Evolutionary conservation across 92 coral and sea anemone genomes (phyloP), one percentile per base, ranked within the genome.

Genomic region (Blastomussa wellsi): DNA sequence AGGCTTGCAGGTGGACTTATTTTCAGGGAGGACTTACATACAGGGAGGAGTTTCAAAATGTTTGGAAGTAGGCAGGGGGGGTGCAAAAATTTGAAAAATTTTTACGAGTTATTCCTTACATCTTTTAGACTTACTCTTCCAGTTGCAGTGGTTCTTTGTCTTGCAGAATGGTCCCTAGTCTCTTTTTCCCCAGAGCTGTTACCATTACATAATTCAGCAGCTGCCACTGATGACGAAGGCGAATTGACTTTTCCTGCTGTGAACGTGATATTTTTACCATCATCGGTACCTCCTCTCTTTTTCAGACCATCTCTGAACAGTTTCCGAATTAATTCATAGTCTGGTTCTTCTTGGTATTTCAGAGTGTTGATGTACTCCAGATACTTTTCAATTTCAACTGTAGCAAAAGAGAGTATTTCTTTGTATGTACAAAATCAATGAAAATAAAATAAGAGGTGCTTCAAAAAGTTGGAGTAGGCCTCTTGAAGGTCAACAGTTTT

Each of bases 221-320:
- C 2, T 16, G 72, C 42, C 0, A 2, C 76, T 71, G 78, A 69
- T 48, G 78, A 1, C 4, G 51, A 47, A 14, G 85, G 51, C 28
- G 87, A 41, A 32, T 60, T 39, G 2, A 4, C 79, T 26, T 37
- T 17, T 28, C 47, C 60, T 49, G 84, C 47, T 0, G 62, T 90
- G 71, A 94, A 96, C 64, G 74, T 82, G 22, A 97, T 95, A 87
- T 89, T 90, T 29, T 86, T 85, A 4, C 99, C 99, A 89, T 97
- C 97, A 74, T 97, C 99, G 49, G 82, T 64, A 5, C 85, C 88
- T 17, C 91, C 91, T 80, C 93, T 87, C 86, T 88, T 94, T 76
- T 93, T 95, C 8, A 97, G 93, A 24, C 99, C 99, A 59, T 86
- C 93, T 80, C 84, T 92, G 75, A 97, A 93, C 38, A 93, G 65